phyloP scores from a whole-genome alignment of 2,797 vertebrate species.

The Acomys russatus region DNA sequence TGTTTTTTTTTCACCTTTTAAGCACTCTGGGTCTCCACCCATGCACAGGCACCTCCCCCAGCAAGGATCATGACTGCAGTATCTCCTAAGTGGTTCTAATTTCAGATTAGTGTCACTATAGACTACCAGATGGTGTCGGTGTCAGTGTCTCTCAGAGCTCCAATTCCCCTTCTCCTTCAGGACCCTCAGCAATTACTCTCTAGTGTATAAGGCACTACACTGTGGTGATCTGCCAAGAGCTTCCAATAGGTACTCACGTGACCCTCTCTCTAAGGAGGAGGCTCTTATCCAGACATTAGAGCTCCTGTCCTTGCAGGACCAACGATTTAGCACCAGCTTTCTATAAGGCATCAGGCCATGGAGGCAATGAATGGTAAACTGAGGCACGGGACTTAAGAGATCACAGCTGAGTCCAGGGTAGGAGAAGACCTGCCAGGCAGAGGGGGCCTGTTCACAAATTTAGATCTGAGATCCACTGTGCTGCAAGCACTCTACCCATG shows the following conservation, averaged over 20 bases:
- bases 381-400: neutral
- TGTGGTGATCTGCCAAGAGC: neutral
- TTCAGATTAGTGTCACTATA: neutral
- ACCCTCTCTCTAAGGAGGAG: neutral
- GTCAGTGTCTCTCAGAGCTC: neutral
- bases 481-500: neutral
- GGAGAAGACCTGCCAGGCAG: neutral
- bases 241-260: neutral
- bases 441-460: neutral
- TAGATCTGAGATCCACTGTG: neutral
- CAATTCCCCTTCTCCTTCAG: neutral
- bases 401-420: neutral
- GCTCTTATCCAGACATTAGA: neutral
- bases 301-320: neutral
- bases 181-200: neutral
- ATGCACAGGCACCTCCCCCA: neutral
- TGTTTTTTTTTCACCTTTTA: neutral
- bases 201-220: neutral
- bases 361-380: neutral
- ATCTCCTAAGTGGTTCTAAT: neutral
- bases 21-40: neutral
- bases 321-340: neutral
- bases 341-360: neutral
- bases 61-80: neutral
- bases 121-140: neutral